These are phyloP conservation scores for Mormyrops boulengeri DNA, from an alignment of 2,797 vertebrate species.

Conservation along the genomic window DNA sequence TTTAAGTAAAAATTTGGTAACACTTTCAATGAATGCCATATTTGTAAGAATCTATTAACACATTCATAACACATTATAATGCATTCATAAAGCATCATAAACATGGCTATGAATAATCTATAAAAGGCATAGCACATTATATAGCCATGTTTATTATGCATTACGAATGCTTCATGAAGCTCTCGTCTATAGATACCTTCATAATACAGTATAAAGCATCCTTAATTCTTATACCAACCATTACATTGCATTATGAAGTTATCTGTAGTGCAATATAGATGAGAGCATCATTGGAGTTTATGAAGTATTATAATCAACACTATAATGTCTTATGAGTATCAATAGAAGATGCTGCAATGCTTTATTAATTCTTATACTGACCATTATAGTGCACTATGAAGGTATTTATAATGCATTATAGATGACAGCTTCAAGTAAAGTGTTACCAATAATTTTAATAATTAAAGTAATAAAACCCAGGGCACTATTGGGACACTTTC, in stretches of 20 bases:
- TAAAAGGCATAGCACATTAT: not conserved
- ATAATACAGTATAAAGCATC: not conserved
- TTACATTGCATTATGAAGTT: not conserved
- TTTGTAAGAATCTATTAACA: not conserved
- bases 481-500: not conserved
- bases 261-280: not conserved
- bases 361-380: not conserved
- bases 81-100: not conserved
- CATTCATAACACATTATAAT: not conserved
- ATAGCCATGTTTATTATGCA: not conserved
- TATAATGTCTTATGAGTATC: not conserved
- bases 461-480: not conserved
- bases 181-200: not conserved
- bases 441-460: not conserved
- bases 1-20: not conserved
- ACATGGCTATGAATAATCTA: not conserved
- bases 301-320: not conserved
- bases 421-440: not conserved
- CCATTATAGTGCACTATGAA: not conserved
- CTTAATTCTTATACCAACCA: not conserved
- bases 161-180: not conserved
- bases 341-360: not conserved
- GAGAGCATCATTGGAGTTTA: not conserved
- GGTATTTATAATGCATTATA: not conserved
- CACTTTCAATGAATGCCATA: not conserved